Evolutionary conservation across 2,797 vertebrate genomes (phyloP).

Genomic region (Parambassis ranga): DNA sequence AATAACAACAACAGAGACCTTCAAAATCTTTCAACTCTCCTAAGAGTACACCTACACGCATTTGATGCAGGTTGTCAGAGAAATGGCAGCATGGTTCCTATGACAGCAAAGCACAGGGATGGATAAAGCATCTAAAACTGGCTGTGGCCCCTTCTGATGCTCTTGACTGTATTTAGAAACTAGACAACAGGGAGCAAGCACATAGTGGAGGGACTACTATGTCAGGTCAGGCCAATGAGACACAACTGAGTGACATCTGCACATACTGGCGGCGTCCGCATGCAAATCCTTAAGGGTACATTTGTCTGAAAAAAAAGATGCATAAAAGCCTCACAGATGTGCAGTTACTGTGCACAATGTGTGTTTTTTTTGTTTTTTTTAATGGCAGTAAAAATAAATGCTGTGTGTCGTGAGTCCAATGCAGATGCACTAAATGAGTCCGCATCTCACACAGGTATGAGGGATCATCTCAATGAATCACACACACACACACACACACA

Average conservation of each 20-base stretch:
- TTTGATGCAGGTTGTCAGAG: neutral
- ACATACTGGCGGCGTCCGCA: neutral
- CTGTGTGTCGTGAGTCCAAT: conserved; percentile 27
- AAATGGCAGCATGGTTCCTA: conserved; percentile 9
- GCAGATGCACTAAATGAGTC: conserved; percentile 27
- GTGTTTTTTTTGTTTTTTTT: neutral
- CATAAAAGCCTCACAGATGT: neutral
- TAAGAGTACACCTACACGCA: neutral
- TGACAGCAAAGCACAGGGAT: conserved; percentile 16
- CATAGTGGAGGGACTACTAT: neutral
- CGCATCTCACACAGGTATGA: conserved; percentile 59
- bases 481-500: neutral
- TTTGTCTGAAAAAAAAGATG: neutral
- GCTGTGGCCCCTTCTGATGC: neutral
- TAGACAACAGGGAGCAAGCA: neutral
- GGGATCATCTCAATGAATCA: conserved; percentile 74
- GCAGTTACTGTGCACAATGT: neutral
- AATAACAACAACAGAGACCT: neutral
- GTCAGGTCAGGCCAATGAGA: conserved; percentile 2
- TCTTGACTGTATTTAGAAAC: conserved; percentile 35
- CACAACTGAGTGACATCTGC: neutral
- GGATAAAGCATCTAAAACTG: conserved; percentile 15
- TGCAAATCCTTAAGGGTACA: neutral
- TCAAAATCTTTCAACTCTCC: neutral
- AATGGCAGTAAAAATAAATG: neutral